These are phyloP conservation scores for Ceraclea dissimilis DNA, from an alignment of 2,888 invertebrate species.

Conservation along the genomic window DNA sequence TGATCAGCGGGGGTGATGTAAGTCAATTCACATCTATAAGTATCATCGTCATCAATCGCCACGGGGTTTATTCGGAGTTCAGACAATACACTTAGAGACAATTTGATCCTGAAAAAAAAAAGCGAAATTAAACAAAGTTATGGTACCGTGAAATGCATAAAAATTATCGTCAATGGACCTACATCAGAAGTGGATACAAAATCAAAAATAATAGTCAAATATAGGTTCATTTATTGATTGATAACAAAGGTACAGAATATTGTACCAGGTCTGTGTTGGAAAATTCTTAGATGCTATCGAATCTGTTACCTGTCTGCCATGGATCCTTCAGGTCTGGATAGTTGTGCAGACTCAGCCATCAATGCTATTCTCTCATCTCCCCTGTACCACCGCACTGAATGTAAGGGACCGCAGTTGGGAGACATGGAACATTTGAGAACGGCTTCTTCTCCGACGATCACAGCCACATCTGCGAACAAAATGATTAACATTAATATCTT, in stretches of 20 bases:
- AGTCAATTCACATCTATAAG: conserved; percentile 73
- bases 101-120: conserved; percentile 47
- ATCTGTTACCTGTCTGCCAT: conserved; percentile 38
- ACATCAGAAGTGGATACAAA: too few relatives aligned
- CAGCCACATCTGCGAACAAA: conserved; percentile 11
- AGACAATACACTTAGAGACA: conserved; percentile 28
- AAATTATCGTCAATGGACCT: too few relatives aligned
- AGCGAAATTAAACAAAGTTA: neutral
- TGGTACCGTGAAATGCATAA: too few relatives aligned
- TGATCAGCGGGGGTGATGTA: conserved; percentile 66
- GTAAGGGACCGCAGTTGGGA: conserved; percentile 46
- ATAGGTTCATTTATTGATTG: too few relatives aligned
- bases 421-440: conserved; percentile 32
- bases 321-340: conserved; percentile 42
- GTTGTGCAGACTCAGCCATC: conserved; percentile 44
- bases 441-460: conserved; percentile 20
- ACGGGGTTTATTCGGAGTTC: conserved; percentile 47
- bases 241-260: too few relatives aligned
- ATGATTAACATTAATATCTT: too few relatives aligned
- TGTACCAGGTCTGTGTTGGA: too few relatives aligned
- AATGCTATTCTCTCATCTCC: conserved; percentile 47
- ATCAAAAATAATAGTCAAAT: too few relatives aligned
- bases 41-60: conserved; percentile 63
- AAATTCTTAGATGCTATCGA: too few relatives aligned
- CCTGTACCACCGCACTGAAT: conserved; percentile 53